Base-by-base conservation (phyloP, 2,888 invertebrate genomes). In the Temnothorax unifasciatus region DNA sequence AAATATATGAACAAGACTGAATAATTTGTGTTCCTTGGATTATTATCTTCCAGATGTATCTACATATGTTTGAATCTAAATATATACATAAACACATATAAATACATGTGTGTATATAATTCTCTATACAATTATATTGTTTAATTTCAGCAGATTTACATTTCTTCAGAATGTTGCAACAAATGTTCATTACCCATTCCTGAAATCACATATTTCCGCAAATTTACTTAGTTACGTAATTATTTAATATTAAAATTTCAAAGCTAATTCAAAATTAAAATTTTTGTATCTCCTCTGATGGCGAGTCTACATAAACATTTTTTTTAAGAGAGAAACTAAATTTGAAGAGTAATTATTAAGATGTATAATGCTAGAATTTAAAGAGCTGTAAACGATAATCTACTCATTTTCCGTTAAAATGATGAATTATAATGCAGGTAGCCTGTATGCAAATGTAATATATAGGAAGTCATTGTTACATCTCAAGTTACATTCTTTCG, bases 1-100 rank as follows among this genome's bases (percentile, higher is more conserved):
- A 54, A 79, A 79, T 44, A 57, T 34, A 21, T 29, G n/a, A 57
- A 74, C 25, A 77, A 74, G 25, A 34, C 29, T 74, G 18, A 61
- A 74, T 61, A 54, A 63, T 34, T 47, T 66, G n/a, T 2, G n/a
- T 2, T 64, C 13, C 21, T 50, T 15, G 34, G 34, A 75, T 77
- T 54, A 64, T 52, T 52, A 66, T 52, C n/a, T 54, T 15, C 18
- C 3, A 52, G 6, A 47, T 13, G 8, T 29, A 66, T n/a, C 1
- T 44, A 50, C 13, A 25, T n/a, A 59, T 59, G 9, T 59, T 15
- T 59, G 6, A 9, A n/a, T 44, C 3, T 18, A 29, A 57, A n/a
- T 3, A 25, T 11, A 29, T n/a, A n/a, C 18, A 41, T 41, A n/a
- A 5, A 41, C n/a, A 64, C 6, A 61, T 61, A 29, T 29, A 13